phyloP scores from a whole-genome alignment of 2,797 vertebrate species.

The Pseudochirops corinnae region DNA sequence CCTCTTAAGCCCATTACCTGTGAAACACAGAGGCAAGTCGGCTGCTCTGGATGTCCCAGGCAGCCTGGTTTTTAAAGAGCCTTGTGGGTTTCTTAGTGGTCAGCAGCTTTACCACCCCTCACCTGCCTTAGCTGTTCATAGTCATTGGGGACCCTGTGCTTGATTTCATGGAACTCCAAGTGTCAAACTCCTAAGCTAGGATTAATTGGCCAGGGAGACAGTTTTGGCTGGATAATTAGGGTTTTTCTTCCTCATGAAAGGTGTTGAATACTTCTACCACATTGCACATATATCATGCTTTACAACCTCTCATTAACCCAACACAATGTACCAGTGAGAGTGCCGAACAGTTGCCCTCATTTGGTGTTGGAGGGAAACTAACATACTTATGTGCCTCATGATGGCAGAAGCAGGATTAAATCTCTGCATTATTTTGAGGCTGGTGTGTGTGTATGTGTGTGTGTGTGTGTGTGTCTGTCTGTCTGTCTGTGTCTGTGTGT shows the following conservation, averaged over 20 bases:
- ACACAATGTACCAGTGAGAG: conserved; percentile 48
- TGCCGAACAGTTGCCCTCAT: conserved; percentile 24
- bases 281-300: conserved; percentile 59
- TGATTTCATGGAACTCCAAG: conserved; percentile 43
- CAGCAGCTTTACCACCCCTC: conserved; percentile 34
- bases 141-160: conserved; percentile 14
- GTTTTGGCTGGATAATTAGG: conserved; percentile 70
- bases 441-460: too few species aligned
- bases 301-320: conserved; percentile 65
- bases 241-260: conserved; percentile 74
- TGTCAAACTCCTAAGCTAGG: conserved; percentile 62
- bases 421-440: not conserved
- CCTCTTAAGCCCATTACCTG: conserved; percentile 73
- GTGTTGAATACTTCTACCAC: conserved; percentile 71
- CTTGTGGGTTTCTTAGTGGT: conserved; percentile 39
- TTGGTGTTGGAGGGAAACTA: conserved; percentile 11
- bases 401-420: not conserved
- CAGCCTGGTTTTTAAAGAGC: conserved; percentile 59
- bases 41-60: conserved; percentile 36
- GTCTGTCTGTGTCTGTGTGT: too few species aligned
- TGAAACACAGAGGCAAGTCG: conserved; percentile 51
- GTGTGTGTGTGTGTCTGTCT: not conserved
- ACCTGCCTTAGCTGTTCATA: conserved; percentile 48
- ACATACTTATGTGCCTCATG: not conserved
- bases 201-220: conserved; percentile 71